Percentiles rank a stretch among this genome's conserved stretches.
Conservation (phyloP, 2,888 invertebrate genomes). For the Anodontia alba region DNA sequence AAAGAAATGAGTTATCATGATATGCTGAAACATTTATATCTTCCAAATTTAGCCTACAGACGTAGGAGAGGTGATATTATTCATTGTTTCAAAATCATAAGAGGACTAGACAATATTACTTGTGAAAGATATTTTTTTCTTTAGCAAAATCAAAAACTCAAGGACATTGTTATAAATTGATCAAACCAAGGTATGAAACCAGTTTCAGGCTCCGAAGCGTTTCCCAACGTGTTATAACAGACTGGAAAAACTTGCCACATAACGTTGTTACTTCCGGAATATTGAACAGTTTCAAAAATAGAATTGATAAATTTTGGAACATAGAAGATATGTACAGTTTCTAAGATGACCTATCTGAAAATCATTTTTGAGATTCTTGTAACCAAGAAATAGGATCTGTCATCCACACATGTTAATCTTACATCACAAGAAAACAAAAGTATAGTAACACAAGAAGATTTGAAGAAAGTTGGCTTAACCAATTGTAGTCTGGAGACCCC, state of each 20-base stretch:
- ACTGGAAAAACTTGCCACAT: background rate
- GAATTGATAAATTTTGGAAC: background rate
- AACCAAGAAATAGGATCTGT: background rate
- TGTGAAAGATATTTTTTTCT: background rate
- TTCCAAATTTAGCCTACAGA: constrained; percentile 23
- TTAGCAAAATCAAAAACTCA: background rate
- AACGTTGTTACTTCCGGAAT: background rate
- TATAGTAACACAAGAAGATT: background rate
- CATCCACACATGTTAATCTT: background rate
- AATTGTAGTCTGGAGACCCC: too few relatives aligned
- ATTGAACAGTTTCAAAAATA: background rate
- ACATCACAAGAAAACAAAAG: background rate
- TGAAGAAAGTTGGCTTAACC: background rate
- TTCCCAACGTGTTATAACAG: background rate
- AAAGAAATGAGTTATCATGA: too few relatives aligned
- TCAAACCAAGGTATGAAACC: background rate
- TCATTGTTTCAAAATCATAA: too few relatives aligned
- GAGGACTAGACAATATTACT: constrained; percentile 9
- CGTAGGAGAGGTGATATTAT: constrained; percentile 23
- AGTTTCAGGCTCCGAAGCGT: background rate
- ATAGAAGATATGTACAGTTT: constrained; percentile 1
- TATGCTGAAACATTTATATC: background rate
- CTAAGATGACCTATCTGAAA: background rate
- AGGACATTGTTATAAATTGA: background rate
- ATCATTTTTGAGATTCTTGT: background rate